These are phyloP conservation scores for Hofmannophila pseudospretella DNA, from an alignment of 2,888 invertebrate genomes.

Conservation along the genomic window DNA sequence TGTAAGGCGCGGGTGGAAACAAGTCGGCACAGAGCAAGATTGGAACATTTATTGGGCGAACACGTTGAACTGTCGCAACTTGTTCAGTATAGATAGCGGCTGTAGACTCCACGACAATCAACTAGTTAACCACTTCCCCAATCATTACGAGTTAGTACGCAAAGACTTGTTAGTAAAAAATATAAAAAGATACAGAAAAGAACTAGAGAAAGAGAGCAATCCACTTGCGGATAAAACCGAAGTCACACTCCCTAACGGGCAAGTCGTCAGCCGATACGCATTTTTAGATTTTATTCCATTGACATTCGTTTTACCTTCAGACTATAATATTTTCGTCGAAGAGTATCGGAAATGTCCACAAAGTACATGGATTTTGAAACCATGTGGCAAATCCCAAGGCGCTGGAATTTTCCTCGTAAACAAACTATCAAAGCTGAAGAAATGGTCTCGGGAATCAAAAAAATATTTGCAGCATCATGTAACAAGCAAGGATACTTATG, in stretches of 20 bases:
- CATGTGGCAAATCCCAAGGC: slow-evolving; percentile 94
- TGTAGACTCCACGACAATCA: slow-evolving; percentile 85
- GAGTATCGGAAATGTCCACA: slow-evolving; percentile 95
- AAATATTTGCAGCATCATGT: slow-evolving; percentile 89
- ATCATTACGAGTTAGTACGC: slow-evolving; percentile 94
- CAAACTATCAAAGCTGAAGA: slow-evolving; percentile 93
- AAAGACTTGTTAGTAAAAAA: slow-evolving; percentile 98
- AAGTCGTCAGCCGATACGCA: slow-evolving; percentile 82
- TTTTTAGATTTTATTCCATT: slow-evolving; percentile 94
- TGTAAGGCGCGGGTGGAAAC: slow-evolving; percentile 79
- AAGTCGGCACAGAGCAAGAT: slow-evolving; percentile 90
- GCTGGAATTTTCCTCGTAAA: slow-evolving; percentile 96
- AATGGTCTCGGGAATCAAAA: slow-evolving; percentile 91
- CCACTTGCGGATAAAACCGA: slow-evolving; percentile 85
- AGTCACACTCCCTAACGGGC: slow-evolving; percentile 71
- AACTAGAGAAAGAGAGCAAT: slow-evolving; percentile 92
- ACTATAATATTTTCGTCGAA: slow-evolving; percentile 97
- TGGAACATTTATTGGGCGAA: slow-evolving; percentile 98
- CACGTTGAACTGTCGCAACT: slow-evolving; percentile 89
- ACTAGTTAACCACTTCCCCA: slow-evolving; percentile 96
- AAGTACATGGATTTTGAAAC: slow-evolving; percentile 98
- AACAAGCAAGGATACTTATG: slow-evolving; percentile 89
- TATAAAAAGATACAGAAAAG: slow-evolving; percentile 94
- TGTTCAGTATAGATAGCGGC: slow-evolving; percentile 79
- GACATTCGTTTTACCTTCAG: slow-evolving; percentile 95